Percentiles rank a stretch among this genome's conserved stretches.
Evolutionary conservation across 2,113 vertebrate species (phyloP).

Genomic region (Rhea americana): DNA sequence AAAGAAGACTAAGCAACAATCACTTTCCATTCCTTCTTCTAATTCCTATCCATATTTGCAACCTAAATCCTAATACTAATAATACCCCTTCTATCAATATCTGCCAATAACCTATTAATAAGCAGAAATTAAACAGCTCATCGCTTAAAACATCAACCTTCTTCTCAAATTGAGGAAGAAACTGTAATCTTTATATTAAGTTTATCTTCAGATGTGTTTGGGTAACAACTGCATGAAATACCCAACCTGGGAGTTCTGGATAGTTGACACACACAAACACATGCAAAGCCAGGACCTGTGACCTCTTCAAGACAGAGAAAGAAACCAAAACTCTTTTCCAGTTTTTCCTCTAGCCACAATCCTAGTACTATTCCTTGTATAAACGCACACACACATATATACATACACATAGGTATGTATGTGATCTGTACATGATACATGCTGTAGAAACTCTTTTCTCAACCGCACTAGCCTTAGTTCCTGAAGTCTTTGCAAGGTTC

Average conservation of each 20-base stretch:
- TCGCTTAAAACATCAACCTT: not conserved
- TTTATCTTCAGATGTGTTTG: not conserved
- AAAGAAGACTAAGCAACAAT: not conserved
- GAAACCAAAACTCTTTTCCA: not conserved
- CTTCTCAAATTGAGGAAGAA: not conserved
- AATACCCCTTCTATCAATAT: not conserved
- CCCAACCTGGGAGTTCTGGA: not conserved
- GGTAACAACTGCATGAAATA: not conserved
- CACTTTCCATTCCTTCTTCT: not conserved
- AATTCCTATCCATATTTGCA: not conserved
- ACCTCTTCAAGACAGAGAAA: not conserved
- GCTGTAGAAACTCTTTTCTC: not conserved
- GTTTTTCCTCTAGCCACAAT: not conserved
- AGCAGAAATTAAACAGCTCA: not conserved
- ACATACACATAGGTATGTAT: not conserved
- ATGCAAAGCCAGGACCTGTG: not conserved
- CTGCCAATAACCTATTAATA: not conserved
- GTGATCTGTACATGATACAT: not conserved
- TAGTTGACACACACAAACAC: not conserved
- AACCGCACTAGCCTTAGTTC: not conserved
- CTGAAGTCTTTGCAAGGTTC: not conserved
- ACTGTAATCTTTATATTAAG: not conserved
- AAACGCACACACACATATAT: not conserved
- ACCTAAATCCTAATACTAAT: not conserved
- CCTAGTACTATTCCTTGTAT: not conserved